Base-by-base conservation (phyloP, 2,888 invertebrate genomes). In the Lamproptera curius region DNA sequence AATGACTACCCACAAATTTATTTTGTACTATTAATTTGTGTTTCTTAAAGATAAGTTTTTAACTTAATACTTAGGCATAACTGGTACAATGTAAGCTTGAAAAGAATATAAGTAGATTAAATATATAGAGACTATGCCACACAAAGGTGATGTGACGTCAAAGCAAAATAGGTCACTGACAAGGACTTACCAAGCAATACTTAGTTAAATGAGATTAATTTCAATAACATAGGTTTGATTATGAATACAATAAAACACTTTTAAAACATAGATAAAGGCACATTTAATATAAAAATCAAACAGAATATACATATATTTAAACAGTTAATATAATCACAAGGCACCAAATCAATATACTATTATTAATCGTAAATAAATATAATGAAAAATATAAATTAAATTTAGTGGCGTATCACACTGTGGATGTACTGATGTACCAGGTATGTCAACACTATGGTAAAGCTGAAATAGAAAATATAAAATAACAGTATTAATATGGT, bases 381-480 rank as follows among this genome's bases (percentile, higher is more conserved):
- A n/a, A 31, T 11, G n/a, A 11, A 31, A 31, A 31, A 31, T n/a
- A 28, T 31, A 51, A 3, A 44, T 45, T 38, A 53, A 49, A 35
- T 43, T 49, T 45, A 52, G 50, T 62, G 55, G 45, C 63, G 60
- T 63, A 77, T 69, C 60, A 76, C 68, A 71, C 58, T 73, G 67
- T 67, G 72, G 71, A 77, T 57, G 75, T 77, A 85, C 60, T 69
- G 80, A 50, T 80, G 82, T 61, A 76, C 70, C 80, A 86, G 75
- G 85, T 74, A 85, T 70, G 78, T 77, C 66, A 86, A 68, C 59
- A 79, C 65, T 76, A 85, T 61, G 70, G 81, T 74, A 59, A 78
- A 66, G 68, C 86, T 86, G 86, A 79, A 86, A 86, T 63, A 59
- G 68, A 63, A 79, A 76, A 73, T 56, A 53, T 33, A 33, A 36